Evolutionary conservation across 2,888 invertebrate genomes (phyloP).

Genomic region (Seira ritae): DNA sequence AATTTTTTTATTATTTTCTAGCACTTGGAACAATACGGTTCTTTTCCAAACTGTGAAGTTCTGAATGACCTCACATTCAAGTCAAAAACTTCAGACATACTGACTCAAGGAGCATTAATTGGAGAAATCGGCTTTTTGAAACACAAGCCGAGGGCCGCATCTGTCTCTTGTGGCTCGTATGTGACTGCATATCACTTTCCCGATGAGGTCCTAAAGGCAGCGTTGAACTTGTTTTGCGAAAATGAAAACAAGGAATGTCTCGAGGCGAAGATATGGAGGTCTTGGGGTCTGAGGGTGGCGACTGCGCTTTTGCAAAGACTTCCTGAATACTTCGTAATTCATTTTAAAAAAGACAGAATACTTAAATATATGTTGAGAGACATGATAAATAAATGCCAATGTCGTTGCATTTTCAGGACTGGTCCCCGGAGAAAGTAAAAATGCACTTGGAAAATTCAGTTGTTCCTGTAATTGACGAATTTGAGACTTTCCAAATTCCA

Average conservation of each 20-base stretch:
- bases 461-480: conserved; percentile 78
- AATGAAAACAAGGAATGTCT: conserved; percentile 77
- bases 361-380: background rate
- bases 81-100: conserved; percentile 78
- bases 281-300: conserved; percentile 79
- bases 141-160: conserved; percentile 79
- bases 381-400: background rate
- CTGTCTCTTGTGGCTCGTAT: conserved; percentile 80
- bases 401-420: conserved; percentile 77
- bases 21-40: conserved; percentile 74
- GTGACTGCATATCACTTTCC: conserved; percentile 76
- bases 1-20: too few species aligned
- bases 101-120: conserved; percentile 80
- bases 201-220: conserved; percentile 71
- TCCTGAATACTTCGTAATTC: conserved; percentile 76
- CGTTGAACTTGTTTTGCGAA: conserved; percentile 74
- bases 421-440: conserved; percentile 79
- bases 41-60: conserved; percentile 74
- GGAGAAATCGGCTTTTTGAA: conserved; percentile 81
- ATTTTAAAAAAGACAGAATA: background rate
- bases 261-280: conserved; percentile 80
- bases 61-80: conserved; percentile 78
- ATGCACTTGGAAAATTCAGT: conserved; percentile 79
- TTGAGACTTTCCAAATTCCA: conserved; percentile 78
- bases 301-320: conserved; percentile 78